Conservation (phyloP, 2,888 invertebrate genomes). For the Lingula anatina region DNA sequence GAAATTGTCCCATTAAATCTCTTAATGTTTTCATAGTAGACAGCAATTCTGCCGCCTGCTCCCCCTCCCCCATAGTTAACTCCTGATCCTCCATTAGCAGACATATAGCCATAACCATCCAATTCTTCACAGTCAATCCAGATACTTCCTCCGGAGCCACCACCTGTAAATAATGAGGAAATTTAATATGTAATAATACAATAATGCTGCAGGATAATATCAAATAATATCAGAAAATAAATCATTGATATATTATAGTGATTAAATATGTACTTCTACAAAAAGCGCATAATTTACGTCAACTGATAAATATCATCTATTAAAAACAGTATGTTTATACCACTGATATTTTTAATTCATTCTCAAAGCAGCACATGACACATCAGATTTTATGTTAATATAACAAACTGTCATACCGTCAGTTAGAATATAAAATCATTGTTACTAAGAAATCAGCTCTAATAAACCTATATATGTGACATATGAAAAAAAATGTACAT, state of each 20-base stretch:
- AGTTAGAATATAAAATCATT: too few relatives aligned
- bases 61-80: constrained; percentile 23
- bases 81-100: constrained; percentile 25
- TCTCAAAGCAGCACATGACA: too few relatives aligned
- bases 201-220: neutral
- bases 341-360: too few relatives aligned
- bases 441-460: too few relatives aligned
- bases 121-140: constrained; percentile 29
- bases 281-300: too few relatives aligned
- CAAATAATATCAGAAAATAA: neutral
- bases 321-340: too few relatives aligned
- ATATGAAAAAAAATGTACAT: too few relatives aligned
- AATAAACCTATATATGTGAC: too few relatives aligned
- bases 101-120: constrained; percentile 24
- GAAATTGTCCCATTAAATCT: constrained; percentile 25
- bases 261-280: neutral
- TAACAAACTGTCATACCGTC: too few relatives aligned
- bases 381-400: too few relatives aligned
- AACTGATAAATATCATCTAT: too few relatives aligned
- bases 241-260: neutral
- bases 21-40: constrained; percentile 19
- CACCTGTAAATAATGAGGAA: constrained; percentile 16
- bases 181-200: neutral
- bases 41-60: constrained; percentile 28
- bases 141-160: constrained; percentile 31